These are phyloP conservation scores for Araneus ventricosus DNA, from an alignment of 1,140 invertebrate genomes.

Conservation along the genomic window DNA sequence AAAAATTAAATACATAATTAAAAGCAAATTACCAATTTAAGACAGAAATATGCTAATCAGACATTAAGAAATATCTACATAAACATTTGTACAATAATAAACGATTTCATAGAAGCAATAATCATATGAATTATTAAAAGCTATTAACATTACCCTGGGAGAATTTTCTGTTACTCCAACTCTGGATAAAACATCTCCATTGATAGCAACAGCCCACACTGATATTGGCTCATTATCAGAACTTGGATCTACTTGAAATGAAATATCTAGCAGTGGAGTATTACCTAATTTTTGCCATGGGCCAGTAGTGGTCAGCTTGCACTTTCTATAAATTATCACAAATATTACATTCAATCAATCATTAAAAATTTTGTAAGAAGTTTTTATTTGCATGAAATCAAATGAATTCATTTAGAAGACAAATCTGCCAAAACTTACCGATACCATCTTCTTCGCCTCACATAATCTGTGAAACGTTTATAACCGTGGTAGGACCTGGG, in stretches of 20 bases:
- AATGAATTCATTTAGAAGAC: background rate
- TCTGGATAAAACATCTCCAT: conserved; percentile 90
- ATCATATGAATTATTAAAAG: no score
- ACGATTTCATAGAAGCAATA: no score
- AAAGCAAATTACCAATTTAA: no score
- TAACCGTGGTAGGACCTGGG: conserved; percentile 90
- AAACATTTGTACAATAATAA: no score
- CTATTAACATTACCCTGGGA: conserved; percentile 83
- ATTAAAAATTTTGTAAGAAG: background rate
- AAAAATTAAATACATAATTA: no score
- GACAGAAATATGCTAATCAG: no score
- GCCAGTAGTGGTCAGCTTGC: conserved; percentile 89
- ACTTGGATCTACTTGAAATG: conserved; percentile 84
- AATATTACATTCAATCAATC: no score
- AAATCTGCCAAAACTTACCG: conserved; percentile 75
- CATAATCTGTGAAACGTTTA: conserved; percentile 93
- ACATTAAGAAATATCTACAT: no score
- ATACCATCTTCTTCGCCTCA: conserved; percentile 91
- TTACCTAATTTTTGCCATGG: conserved; percentile 93
- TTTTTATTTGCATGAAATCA: background rate
- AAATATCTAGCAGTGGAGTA: conserved; percentile 90
- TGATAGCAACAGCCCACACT: conserved; percentile 90
- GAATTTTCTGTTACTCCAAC: conserved; percentile 86
- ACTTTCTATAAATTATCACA: conserved; percentile 82
- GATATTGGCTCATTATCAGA: conserved; percentile 79